These are phyloP conservation scores for Urocitellus parryii DNA, from an alignment of 2,113 vertebrate species.

Conservation along the genomic window DNA sequence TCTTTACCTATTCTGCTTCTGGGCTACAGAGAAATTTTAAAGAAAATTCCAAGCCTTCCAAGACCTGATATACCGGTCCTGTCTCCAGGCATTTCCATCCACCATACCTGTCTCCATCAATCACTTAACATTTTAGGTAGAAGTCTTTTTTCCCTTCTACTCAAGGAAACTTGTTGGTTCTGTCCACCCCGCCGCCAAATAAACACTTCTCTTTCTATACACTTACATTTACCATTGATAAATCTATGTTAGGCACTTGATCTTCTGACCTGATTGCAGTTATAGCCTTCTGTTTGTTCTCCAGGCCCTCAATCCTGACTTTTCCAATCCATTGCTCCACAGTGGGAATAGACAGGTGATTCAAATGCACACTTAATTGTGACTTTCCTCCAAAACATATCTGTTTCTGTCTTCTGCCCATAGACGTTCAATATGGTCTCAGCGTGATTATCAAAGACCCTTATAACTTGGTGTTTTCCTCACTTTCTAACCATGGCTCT, in stretches of 20 bases:
- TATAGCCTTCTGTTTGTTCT: not conserved
- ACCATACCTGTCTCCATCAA: not conserved
- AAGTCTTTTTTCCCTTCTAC: not conserved
- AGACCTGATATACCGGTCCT: accelerated
- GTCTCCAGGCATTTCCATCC: not conserved
- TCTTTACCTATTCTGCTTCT: not conserved
- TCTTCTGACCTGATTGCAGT: not conserved
- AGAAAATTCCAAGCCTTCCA: not conserved
- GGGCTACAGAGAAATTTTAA: not conserved
- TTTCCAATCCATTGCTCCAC: not conserved
- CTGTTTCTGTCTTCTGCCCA: not conserved
- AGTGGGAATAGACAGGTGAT: not conserved
- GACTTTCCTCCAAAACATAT: not conserved
- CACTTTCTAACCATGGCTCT: not conserved
- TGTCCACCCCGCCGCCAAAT: not conserved
- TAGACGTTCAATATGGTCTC: not conserved
- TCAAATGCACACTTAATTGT: not conserved
- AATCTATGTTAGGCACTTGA: not conserved
- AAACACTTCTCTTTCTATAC: not conserved
- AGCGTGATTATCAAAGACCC: not conserved
- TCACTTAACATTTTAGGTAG: not conserved
- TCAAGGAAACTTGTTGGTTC: not conserved
- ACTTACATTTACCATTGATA: not conserved
- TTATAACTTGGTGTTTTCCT: not conserved
- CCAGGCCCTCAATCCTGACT: not conserved